A percentile compares a stretch with the other conserved stretches of the same genome.
Evolutionary conservation across 2,113 vertebrate species (phyloP).

Genomic region (Halichoerus grypus): DNA sequence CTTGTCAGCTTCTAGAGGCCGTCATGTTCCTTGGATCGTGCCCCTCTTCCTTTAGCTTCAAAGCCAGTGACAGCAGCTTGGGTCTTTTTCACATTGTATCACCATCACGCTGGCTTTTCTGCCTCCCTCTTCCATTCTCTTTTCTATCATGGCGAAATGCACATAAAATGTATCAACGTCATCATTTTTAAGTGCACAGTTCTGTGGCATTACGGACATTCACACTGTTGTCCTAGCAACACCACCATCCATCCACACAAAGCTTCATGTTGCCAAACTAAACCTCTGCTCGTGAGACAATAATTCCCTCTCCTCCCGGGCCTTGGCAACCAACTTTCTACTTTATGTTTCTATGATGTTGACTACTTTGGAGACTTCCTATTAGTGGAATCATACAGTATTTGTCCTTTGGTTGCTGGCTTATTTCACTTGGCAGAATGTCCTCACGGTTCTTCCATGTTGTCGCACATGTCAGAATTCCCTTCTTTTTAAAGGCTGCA

Average conservation of each 20-base stretch:
- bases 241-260: not conserved
- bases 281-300: not conserved
- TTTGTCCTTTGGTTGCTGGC: not conserved
- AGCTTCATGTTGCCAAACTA: not conserved
- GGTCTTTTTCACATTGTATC: not conserved
- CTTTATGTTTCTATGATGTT: not conserved
- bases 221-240: not conserved
- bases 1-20: not conserved
- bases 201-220: not conserved
- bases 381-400: not conserved
- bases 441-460: not conserved
- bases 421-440: not conserved
- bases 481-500: not conserved
- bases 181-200: not conserved
- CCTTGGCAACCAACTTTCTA: not conserved
- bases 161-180: not conserved
- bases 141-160: not conserved
- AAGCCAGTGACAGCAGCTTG: not conserved
- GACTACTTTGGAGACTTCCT: not conserved
- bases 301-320: not conserved
- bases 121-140: not conserved
- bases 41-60: not conserved
- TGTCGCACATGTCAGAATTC: not conserved
- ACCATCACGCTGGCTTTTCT: not conserved
- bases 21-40: not conserved